phyloP scores from a whole-genome alignment of 1,140 invertebrate genomes.

The Sipha flava region DNA sequence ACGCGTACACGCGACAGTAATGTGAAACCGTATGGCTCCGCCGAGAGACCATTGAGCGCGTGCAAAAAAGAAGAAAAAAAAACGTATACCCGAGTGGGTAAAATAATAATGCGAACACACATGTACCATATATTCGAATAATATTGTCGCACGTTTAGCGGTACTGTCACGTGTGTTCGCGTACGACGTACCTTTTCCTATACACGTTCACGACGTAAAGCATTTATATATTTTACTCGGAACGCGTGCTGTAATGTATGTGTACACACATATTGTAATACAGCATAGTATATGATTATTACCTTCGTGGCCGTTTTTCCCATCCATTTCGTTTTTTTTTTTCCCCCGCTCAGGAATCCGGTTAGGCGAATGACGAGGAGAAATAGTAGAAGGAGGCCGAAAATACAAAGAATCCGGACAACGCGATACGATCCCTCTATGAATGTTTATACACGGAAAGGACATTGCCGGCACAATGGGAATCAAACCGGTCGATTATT shows the following conservation, averaged over 20 bases:
- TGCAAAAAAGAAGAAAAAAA: too few relatives aligned
- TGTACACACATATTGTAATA: background rate
- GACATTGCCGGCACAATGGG: background rate
- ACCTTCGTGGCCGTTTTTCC: background rate
- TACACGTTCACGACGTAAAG: too few relatives aligned
- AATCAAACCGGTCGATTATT: conserved; percentile 19
- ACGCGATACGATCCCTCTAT: background rate
- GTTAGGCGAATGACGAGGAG: background rate
- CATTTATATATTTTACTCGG: too few relatives aligned
- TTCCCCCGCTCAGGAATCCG: background rate
- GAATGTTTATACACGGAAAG: background rate
- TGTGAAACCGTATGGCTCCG: too few relatives aligned
- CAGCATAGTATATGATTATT: background rate
- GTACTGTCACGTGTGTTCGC: too few relatives aligned
- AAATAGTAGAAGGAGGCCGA: background rate
- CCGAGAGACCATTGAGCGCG: too few relatives aligned
- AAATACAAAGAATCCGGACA: background rate
- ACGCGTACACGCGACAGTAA: too few relatives aligned
- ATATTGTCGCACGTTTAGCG: too few relatives aligned
- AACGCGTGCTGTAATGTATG: background rate
- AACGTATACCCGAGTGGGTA: too few relatives aligned
- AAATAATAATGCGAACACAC: too few relatives aligned
- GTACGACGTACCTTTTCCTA: too few relatives aligned
- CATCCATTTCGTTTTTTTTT: background rate
- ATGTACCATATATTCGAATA: too few relatives aligned